Percentiles rank a stretch among this genome's conserved stretches.
Evolutionary conservation across 2,797 vertebrate genomes (phyloP).

Genomic region (Odontamblyopus rebecca): DNA sequence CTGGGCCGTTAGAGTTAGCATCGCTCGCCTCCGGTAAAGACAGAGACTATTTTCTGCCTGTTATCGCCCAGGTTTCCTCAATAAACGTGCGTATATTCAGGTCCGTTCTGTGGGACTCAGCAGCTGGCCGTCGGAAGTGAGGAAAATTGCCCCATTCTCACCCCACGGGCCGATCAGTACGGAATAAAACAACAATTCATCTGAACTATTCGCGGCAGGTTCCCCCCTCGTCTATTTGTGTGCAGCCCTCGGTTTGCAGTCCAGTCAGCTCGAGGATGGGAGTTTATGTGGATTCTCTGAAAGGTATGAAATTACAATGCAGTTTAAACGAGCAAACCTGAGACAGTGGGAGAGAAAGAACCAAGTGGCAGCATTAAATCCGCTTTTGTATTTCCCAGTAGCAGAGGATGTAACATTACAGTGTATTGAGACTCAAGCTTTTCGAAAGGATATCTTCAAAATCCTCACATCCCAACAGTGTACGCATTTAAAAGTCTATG

Average conservation of each 20-base stretch:
- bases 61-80: slow-evolving; percentile 55
- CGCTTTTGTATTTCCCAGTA: neutral
- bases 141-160: slow-evolving; percentile 51
- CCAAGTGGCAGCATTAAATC: neutral
- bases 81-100: slow-evolving; percentile 39
- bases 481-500: neutral
- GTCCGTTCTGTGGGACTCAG: slow-evolving; percentile 52
- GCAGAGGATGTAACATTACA: neutral
- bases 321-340: slow-evolving; percentile 45
- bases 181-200: slow-evolving; percentile 52
- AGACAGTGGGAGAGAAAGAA: neutral
- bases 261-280: slow-evolving; percentile 51
- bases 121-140: slow-evolving; percentile 49
- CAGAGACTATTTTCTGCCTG: slow-evolving; percentile 79
- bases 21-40: slow-evolving; percentile 48
- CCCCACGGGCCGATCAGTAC: slow-evolving; percentile 49
- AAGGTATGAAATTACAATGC: slow-evolving; percentile 60
- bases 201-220: slow-evolving; percentile 57
- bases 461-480: neutral
- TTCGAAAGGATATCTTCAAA: neutral
- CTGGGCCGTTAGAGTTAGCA: slow-evolving; percentile 28
- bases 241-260: slow-evolving; percentile 55
- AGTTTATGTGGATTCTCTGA: slow-evolving; percentile 46
- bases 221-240: slow-evolving; percentile 33
- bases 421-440: neutral